Percentiles rank a stretch among this genome's conserved stretches.
Conservation (phyloP, 2,888 invertebrate species). For the Axea sp. region DNA sequence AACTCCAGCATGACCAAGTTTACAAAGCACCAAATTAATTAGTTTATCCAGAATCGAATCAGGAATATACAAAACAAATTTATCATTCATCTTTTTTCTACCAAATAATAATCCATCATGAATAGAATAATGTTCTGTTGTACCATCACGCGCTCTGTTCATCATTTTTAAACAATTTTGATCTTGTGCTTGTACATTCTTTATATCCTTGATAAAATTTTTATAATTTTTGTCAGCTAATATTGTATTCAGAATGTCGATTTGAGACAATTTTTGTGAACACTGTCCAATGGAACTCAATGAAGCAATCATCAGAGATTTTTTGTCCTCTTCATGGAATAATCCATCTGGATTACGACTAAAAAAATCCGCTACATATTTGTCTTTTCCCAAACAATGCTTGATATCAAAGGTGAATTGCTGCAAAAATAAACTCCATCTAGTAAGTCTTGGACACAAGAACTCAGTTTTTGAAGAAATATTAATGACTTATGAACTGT, state of each 20-base stretch:
- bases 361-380: conserved; percentile 38
- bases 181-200: not conserved
- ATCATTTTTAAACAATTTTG: not conserved
- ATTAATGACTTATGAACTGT: conserved; percentile 10
- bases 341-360: conserved; percentile 29
- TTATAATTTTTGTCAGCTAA: conserved; percentile 3
- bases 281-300: too few relatives aligned
- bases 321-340: conserved; percentile 10
- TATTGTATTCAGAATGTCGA: not conserved
- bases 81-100: not conserved
- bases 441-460: not conserved
- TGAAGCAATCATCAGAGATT: not conserved
- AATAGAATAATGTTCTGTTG: not conserved
- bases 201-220: conserved; percentile 6
- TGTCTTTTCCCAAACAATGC: conserved; percentile 33
- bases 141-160: not conserved
- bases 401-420: conserved; percentile 24
- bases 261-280: not conserved
- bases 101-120: not conserved
- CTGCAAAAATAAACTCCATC: conserved; percentile 10
- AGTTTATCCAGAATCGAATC: conserved; percentile 1
- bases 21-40: conserved; percentile 29
- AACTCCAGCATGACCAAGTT: conserved; percentile 39
- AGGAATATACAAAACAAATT: conserved; percentile 37
- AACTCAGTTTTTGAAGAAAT: conserved; percentile 3